phyloP scores from a whole-genome alignment of 2,888 invertebrate genomes.

The Agriopis leucophaearia region DNA sequence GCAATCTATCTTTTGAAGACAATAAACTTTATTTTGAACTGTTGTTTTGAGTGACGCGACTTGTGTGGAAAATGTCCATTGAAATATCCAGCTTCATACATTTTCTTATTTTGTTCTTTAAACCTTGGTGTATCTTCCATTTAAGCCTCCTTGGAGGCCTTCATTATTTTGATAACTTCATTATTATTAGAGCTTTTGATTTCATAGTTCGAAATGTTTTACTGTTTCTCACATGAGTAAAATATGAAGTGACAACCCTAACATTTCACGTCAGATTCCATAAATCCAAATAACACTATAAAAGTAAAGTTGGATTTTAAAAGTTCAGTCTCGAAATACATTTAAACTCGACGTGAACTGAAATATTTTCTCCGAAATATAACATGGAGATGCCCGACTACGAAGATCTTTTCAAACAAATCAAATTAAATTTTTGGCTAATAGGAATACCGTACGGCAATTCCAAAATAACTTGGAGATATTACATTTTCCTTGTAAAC shows the following conservation, averaged over 20 bases:
- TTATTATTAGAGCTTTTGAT: not conserved
- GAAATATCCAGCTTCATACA: too few species aligned
- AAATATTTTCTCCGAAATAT: not conserved
- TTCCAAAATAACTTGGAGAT: slow-evolving; percentile 53
- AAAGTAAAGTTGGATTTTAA: slow-evolving; percentile 9
- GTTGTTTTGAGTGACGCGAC: too few species aligned
- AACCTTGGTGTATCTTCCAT: too few species aligned
- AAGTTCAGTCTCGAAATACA: slow-evolving; percentile 13
- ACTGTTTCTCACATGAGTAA: not conserved
- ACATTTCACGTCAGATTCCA: slow-evolving; percentile 11
- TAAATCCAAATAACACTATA: slow-evolving; percentile 17
- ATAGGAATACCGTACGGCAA: slow-evolving; percentile 62
- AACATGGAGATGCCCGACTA: slow-evolving; percentile 63
- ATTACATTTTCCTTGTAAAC: slow-evolving; percentile 46
- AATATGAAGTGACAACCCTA: slow-evolving; percentile 25
- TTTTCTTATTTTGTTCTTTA: too few species aligned
- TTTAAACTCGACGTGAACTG: not conserved
- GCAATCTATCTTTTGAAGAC: too few species aligned
- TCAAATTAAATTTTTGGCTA: slow-evolving; percentile 64
- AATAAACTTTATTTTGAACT: too few species aligned
- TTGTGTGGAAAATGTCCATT: too few species aligned
- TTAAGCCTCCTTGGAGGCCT: too few species aligned
- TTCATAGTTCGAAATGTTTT: not conserved
- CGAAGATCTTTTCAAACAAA: slow-evolving; percentile 63
- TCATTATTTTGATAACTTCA: not conserved